These are phyloP conservation scores for Nephrotoma guestfalica DNA, from an alignment of 2,888 invertebrate species.

Conservation along the genomic window DNA sequence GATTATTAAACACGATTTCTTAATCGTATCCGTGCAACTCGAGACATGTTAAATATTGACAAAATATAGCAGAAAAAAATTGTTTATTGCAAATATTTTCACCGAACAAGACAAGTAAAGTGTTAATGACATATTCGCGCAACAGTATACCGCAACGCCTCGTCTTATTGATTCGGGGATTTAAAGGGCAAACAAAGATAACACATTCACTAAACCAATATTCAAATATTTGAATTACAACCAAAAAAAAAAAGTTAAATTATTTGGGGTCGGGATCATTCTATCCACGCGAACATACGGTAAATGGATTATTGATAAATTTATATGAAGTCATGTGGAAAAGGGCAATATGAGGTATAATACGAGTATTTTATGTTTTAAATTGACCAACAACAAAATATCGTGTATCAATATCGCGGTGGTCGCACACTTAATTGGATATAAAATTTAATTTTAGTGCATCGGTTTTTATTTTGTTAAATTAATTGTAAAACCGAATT, in stretches of 20 bases:
- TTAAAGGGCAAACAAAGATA: not conserved
- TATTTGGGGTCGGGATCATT: not conserved
- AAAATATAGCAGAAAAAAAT: not conserved
- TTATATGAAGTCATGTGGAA: not conserved
- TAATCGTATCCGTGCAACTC: not conserved
- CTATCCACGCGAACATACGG: not conserved
- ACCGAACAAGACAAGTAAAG: not conserved
- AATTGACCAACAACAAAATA: not conserved
- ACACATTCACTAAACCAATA: not conserved
- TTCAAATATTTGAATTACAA: not conserved
- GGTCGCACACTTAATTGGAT: not conserved
- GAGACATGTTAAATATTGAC: not conserved
- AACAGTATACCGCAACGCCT: not conserved
- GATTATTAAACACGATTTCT: no score
- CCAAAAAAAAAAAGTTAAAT: not conserved
- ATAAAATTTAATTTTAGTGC: not conserved
- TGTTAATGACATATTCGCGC: not conserved
- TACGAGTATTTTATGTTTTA: not conserved
- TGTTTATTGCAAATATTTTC: not conserved
- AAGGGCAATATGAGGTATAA: not conserved
- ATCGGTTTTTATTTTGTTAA: not conserved
- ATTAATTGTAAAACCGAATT: not conserved
- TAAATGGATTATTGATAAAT: not conserved
- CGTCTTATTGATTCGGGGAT: not conserved
- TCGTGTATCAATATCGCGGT: not conserved